These are phyloP conservation scores for Chalcis sispes DNA, from an alignment of 2,888 invertebrate genomes.

Conservation along the genomic window DNA sequence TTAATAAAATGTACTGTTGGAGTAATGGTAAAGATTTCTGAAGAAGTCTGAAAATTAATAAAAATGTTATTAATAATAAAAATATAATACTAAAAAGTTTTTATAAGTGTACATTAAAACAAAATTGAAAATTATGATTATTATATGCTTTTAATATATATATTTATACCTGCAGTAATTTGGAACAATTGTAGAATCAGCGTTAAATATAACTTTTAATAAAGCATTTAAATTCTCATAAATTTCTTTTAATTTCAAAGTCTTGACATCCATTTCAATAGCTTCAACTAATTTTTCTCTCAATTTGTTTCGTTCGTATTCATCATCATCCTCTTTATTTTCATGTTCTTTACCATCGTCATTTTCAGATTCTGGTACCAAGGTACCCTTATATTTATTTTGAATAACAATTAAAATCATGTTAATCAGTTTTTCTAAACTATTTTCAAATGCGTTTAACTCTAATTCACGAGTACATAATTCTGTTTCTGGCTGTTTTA, in stretches of 20 bases:
- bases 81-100: constrained; percentile 2
- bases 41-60: constrained; percentile 64
- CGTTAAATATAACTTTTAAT: constrained; percentile 75
- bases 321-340: constrained; percentile 69
- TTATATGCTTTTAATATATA: neutral
- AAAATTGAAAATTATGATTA: neutral
- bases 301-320: constrained; percentile 81
- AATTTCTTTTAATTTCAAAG: constrained; percentile 78
- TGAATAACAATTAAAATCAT: constrained; percentile 79
- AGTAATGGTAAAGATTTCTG: constrained; percentile 82
- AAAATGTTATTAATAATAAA: neutral
- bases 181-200: constrained; percentile 67
- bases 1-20: constrained; percentile 85
- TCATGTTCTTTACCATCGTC: constrained; percentile 71
- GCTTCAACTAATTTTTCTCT: constrained; percentile 82
- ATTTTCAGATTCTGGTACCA: constrained; percentile 70
- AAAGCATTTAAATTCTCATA: constrained; percentile 67
- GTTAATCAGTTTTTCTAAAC: constrained; percentile 77
- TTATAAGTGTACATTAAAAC: constrained; percentile 11
- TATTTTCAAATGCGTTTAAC: constrained; percentile 36
- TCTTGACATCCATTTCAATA: constrained; percentile 80
- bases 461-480: neutral
- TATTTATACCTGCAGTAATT: constrained; percentile 61
- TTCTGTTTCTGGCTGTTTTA: neutral
- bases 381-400: constrained; percentile 79